Evolutionary conservation across 2,797 vertebrate genomes (phyloP), one percentile per base, ranked within the genome.

Genomic region (Alectoris magna): DNA sequence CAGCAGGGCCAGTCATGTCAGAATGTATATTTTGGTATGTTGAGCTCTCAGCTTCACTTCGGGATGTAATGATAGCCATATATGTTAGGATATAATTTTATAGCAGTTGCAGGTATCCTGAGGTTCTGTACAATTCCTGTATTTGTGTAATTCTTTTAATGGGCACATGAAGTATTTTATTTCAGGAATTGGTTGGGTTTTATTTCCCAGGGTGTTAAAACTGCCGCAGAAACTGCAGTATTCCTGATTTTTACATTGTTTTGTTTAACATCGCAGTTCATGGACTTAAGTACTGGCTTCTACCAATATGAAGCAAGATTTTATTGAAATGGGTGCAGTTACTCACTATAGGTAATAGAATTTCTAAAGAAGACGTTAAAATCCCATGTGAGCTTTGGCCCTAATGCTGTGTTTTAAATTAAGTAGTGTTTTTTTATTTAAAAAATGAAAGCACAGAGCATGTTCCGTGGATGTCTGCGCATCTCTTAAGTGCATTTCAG

Each of bases 341-440:
- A 23, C 39, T 51, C 81, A 15, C 31, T 72, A 3, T 62, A 34
- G 55, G 26, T 84, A 36, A 11, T 53, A 41, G 21, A 59, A 4
- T 88, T 96, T 79, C 58, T 82, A 43, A 84, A 82, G 43, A 14
- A 60, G 38, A 4, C 36, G 73, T 91, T 38, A 76, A 76, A 90
- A 82, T 70, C 10, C 23, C 39, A 9, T 74, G 53, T 3, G 19
- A 46, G 14, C 59, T 77, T 87, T 77, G n/a, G 23, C 39, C 11
- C 19, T 87, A 74, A 64, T 1, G 10, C 31, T 84, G 22, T 24
- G 48, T 83, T 92, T 87, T 71, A 68, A 71, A 21, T 67, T 74
- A 31, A 4, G 11, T 62, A 4, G 8, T 24, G 5, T 34, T 29
- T 60, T 43, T 53, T 15, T 4, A 21, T 39, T 15, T 36, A 49